A percentile compares a stretch with the other conserved stretches of the same genome.
These are phyloP conservation scores for Romanomermis culicivorax DNA, from an alignment of 2,888 invertebrate species.

Conservation along the genomic window DNA sequence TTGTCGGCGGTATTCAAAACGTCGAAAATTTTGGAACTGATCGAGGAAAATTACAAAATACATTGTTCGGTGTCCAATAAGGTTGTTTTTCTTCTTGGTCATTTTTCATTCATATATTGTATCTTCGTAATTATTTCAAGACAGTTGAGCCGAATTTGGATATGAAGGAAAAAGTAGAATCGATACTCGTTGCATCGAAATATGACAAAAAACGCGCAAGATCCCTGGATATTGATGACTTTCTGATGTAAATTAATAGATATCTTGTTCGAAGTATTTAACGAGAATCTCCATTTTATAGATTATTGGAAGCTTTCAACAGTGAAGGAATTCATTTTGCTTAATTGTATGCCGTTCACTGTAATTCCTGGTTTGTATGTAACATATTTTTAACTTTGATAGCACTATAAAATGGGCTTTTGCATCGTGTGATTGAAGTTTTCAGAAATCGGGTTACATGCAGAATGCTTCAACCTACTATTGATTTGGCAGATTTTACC, in stretches of 20 bases:
- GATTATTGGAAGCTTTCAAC: slow-evolving; percentile 64
- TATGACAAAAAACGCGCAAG: slow-evolving; percentile 61
- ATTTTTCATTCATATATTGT: neutral
- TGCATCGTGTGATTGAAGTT: too few species aligned
- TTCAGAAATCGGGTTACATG: too few species aligned
- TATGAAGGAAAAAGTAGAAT: slow-evolving; percentile 55
- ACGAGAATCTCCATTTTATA: too few species aligned
- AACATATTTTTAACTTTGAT: too few species aligned
- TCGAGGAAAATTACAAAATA: slow-evolving; percentile 73
- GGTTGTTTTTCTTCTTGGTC: slow-evolving; percentile 27
- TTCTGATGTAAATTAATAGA: slow-evolving; percentile 48
- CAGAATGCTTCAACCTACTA: too few species aligned
- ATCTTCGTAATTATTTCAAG: neutral
- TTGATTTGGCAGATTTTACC: too few species aligned
- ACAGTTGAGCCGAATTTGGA: slow-evolving; percentile 40
- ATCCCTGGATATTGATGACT: slow-evolving; percentile 88
- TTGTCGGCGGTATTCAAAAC: slow-evolving; percentile 66
- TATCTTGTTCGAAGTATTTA: too few species aligned
- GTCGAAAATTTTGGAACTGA: slow-evolving; percentile 44
- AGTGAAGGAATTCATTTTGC: slow-evolving; percentile 77
- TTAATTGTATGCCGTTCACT: too few species aligned
- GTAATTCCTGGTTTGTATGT: too few species aligned
- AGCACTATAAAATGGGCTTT: too few species aligned
- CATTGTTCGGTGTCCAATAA: slow-evolving; percentile 67
- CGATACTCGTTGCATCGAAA: slow-evolving; percentile 44